Evolutionary conservation across 2,888 invertebrate genomes (phyloP), one percentile per base, ranked within the genome.

Genomic region (Geophilus truncorum): DNA sequence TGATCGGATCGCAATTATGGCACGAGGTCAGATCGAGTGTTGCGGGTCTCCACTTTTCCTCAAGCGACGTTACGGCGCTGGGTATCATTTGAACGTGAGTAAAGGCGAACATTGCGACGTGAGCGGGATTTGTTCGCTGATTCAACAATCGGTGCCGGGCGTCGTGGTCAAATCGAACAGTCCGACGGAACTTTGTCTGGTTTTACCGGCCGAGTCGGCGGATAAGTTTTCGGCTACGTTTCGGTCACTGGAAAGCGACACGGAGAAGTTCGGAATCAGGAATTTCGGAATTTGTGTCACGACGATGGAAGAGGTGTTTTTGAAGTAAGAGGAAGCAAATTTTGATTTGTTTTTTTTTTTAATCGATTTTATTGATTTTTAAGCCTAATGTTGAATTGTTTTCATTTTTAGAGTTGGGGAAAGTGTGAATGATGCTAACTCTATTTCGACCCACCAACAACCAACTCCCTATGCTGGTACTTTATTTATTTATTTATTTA

Each of bases 1-100:
- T 0, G 96, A 97, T 88, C 91, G 94, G 84, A 94, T 97, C 83
- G 94, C 94, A 0, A 95, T 97, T 83, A 91, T 97, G 87, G 92
- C 93, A 83, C 89, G 90, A 81, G 95, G 95, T 18, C 86, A 86
- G 36, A 88, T 96, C 78, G 90, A 91, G 83, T 93, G 94, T 86
- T 92, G 91, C 86, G 97, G 96, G 30, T 93, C 95, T 1, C 90
- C 95, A 0, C 90, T 95, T 88, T 92, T 92, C 85, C 89, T 97
- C 80, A 97, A 97, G 87, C 92, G 86, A 80, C 86, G 85, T 79
- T 89, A 88, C 84, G 89, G 89, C 82, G 92, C 93, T 23, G 95
- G 95, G 0, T 96, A 96, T 87, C 92, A 92, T 84, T 89, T 96
- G 83, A 92, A 90, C 0, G 87, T 93, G 79, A 90, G 91, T 0